Evolutionary conservation across 2,888 invertebrate species (phyloP).

Genomic region (Aporophyla nigra): DNA sequence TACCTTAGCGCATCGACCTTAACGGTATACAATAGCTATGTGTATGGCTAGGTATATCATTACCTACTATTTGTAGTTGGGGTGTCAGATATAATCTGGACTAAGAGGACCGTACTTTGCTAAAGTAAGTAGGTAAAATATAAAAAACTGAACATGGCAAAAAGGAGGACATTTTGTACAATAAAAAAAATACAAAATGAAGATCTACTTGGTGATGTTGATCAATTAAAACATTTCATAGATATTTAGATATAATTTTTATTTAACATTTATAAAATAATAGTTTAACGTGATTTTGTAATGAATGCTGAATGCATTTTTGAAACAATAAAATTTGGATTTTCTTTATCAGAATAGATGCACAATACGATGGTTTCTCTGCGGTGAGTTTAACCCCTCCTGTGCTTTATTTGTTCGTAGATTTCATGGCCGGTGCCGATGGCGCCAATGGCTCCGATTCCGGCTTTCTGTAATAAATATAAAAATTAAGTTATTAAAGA

Average conservation of each 20-base stretch:
- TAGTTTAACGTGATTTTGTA: neutral
- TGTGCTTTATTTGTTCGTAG: slow-evolving; percentile 65
- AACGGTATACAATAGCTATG: too few relatives aligned
- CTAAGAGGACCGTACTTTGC: neutral
- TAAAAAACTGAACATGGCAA: neutral
- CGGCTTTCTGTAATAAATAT: slow-evolving; percentile 68
- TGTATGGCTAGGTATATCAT: too few relatives aligned
- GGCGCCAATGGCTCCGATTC: slow-evolving; percentile 64
- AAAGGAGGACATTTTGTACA: neutral
- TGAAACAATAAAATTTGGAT: slow-evolving; percentile 20
- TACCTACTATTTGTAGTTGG: too few relatives aligned
- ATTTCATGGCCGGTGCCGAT: slow-evolving; percentile 68
- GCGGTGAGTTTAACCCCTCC: slow-evolving; percentile 24
- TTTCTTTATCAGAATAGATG: neutral
- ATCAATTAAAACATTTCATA: slow-evolving; percentile 3
- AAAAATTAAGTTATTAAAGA: neutral
- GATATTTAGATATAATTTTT: neutral
- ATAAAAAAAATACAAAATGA: neutral
- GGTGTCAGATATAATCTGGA: neutral
- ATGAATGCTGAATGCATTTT: neutral
- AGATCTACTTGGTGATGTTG: neutral
- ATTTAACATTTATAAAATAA: slow-evolving; percentile 16
- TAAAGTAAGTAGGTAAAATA: too few relatives aligned
- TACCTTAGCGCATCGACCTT: too few relatives aligned
- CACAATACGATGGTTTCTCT: neutral